phyloP scores from a whole-genome alignment of 2,113 vertebrate genomes.

The Acrocephalus kingi region DNA sequence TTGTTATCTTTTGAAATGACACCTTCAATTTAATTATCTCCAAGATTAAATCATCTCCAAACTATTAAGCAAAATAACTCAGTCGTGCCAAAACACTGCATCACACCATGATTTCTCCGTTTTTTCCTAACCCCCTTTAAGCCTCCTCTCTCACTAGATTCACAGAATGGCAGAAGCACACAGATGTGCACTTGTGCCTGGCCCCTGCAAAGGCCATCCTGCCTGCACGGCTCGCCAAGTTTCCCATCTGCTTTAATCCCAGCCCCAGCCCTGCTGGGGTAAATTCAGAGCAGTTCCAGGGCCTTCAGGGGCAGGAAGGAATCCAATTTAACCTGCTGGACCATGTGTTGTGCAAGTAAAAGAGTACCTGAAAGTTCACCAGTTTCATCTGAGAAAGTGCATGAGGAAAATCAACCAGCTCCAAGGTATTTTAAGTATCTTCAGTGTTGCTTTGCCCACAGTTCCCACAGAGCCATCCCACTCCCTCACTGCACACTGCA shows the following conservation, averaged over 20 bases:
- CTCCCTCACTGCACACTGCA: rapidly evolving
- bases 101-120: background rate
- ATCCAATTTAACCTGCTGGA: background rate
- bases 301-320: background rate
- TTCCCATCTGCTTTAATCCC: background rate
- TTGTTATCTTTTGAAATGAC: slow-evolving; percentile 64
- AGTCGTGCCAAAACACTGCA: slow-evolving; percentile 42
- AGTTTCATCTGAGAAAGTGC: background rate
- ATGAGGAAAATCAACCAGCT: background rate
- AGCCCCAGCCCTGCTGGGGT: background rate
- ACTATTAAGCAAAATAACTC: slow-evolving; percentile 51
- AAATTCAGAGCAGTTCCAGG: background rate
- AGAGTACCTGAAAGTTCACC: background rate
- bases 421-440: background rate
- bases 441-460: background rate
- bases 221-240: background rate
- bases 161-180: background rate
- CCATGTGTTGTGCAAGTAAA: background rate
- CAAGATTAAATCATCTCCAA: slow-evolving; percentile 64
- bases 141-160: background rate
- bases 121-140: background rate
- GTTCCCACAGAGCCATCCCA: background rate
- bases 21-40: slow-evolving; percentile 67
- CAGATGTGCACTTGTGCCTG: background rate
- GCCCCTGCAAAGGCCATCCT: background rate